Percentiles rank a stretch among this genome's conserved stretches.
These are phyloP conservation scores for Lepidostoma basale DNA, from an alignment of 1,140 invertebrate species.

Conservation along the genomic window DNA sequence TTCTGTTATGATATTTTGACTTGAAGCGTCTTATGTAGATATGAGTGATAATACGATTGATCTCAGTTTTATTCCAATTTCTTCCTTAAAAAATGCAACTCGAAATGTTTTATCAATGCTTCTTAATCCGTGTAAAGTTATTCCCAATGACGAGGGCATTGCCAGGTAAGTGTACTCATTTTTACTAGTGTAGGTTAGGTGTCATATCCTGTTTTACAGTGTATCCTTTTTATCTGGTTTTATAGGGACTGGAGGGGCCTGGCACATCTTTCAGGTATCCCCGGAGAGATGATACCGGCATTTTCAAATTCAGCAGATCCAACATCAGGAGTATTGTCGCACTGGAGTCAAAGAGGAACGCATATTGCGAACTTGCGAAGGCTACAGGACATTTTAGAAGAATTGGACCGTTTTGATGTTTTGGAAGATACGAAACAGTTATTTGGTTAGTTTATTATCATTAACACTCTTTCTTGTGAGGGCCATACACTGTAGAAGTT, in stretches of 20 bases:
- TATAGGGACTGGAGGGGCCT: conserved; percentile 73
- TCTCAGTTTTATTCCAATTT: conserved; percentile 47
- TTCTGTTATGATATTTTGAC: conserved; percentile 31
- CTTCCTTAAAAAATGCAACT: conserved; percentile 56
- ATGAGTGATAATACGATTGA: conserved; percentile 29
- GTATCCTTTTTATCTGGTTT: background rate
- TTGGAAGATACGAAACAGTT: conserved; percentile 63
- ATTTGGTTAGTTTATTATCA: conserved; percentile 59
- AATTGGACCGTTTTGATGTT: conserved; percentile 72
- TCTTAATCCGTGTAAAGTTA: conserved; percentile 66
- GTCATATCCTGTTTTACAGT: conserved; percentile 1
- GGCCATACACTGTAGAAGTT: too few species aligned
- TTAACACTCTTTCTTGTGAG: background rate
- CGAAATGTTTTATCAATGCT: conserved; percentile 59
- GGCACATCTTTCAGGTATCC: conserved; percentile 59
- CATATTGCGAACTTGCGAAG: conserved; percentile 57
- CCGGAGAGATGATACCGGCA: conserved; percentile 51
- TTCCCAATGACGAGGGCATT: conserved; percentile 63
- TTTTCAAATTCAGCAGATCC: conserved; percentile 60
- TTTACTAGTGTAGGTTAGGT: conserved; percentile 4
- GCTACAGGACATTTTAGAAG: conserved; percentile 61
- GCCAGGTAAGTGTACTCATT: conserved; percentile 51
- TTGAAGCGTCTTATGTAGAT: conserved; percentile 15
- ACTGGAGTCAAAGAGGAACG: conserved; percentile 55
- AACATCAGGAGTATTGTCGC: conserved; percentile 58